Evolutionary conservation across 2,113 vertebrate genomes (phyloP).

Genomic region (Ageneiosus marmoratus): DNA sequence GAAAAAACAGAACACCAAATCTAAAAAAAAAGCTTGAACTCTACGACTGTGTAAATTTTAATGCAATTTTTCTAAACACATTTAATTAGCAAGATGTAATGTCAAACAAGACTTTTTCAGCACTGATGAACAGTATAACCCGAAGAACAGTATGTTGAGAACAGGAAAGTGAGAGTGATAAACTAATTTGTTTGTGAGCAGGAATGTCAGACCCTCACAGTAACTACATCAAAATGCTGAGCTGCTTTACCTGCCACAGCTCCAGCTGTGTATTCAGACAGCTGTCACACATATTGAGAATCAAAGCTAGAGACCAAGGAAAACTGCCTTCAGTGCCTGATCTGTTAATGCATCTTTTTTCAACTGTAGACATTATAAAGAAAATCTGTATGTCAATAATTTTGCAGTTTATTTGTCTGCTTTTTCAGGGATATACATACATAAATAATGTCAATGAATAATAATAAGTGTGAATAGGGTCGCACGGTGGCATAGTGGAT

Average conservation of each 20-base stretch:
- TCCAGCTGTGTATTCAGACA: not conserved
- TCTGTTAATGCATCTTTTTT: not conserved
- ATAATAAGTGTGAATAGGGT: no score
- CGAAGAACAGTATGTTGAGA: no score
- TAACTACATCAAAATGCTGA: conserved; percentile 50
- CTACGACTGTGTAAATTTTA: no score
- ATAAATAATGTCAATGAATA: not conserved
- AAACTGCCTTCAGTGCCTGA: not conserved
- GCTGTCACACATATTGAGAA: not conserved
- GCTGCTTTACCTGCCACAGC: not conserved
- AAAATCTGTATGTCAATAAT: not conserved
- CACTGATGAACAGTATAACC: no score
- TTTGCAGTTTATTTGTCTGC: not conserved
- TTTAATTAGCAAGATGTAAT: no score
- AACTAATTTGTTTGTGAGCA: no score
- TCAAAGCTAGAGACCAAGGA: not conserved
- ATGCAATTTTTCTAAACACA: no score
- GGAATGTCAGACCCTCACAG: conserved; percentile 15
- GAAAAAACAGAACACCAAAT: no score
- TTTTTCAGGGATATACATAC: not conserved
- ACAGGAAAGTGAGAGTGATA: no score
- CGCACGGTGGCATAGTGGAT: no score
- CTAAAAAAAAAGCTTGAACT: no score
- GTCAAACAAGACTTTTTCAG: no score
- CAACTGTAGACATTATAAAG: not conserved